Evolutionary conservation across 2,797 vertebrate genomes (phyloP), one percentile per base, ranked within the genome.

Genomic region (Myotis planiceps): DNA sequence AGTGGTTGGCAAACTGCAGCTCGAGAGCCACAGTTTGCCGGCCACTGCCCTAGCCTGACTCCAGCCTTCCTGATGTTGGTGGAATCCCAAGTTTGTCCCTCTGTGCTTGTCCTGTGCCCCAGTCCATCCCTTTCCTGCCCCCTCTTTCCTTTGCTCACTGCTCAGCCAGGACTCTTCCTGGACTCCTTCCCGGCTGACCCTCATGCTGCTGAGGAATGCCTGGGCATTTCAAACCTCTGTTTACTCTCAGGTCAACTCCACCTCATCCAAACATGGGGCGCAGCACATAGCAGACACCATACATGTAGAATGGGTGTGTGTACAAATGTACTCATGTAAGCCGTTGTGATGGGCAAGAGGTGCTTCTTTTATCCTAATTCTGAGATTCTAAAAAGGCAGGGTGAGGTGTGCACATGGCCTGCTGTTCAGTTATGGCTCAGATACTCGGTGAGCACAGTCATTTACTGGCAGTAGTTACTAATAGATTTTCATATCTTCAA

Each of bases 241-340:
- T 60, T 65, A 5, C 21, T 23, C 80, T 27, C 29, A 29, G 19
- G 9, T 13, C 23, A 34, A 4, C 27, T 25, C 51, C 4, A 25
- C 21, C 25, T 32, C 49, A 0, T 21, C 47, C 49, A 8, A 1
- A 32, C 6, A 3, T 9, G 19, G 47, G 0, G 7, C 34, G 39
- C 14, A 21, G 86, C 71, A 14, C 14, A 0, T 51, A 55, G 34
- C 18, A 19, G 66, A 42, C 13, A 9, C 5, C 1, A 0, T 16
- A 0, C 9, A 0, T 1, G 25, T 6, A 32, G 63, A 25, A 5
- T 7, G 21, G n/a, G 14, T 25, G 27, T 0, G 0, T 1, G 15
- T 13, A 1, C 23, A 45, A 2, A 19, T 25, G 10, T 16, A 1
- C 19, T 21, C 10, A 10, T 4, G 12, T 29, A 2, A 21, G 58